These are phyloP conservation scores for Hypomecis punctinalis DNA, from an alignment of 2,888 invertebrate genomes.

Conservation along the genomic window DNA sequence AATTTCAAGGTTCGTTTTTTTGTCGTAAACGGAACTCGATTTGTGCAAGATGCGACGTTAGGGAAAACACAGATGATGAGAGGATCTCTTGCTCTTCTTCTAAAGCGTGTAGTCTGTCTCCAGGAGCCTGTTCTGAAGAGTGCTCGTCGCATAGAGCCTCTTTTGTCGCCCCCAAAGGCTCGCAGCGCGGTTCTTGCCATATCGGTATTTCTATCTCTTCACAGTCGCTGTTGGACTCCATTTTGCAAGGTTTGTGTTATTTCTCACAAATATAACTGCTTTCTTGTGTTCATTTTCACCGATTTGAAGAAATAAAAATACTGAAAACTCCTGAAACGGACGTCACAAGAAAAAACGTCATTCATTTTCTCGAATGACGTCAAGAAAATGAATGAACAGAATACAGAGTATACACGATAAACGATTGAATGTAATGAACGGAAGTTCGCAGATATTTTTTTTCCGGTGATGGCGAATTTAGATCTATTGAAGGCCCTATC, in stretches of 20 bases:
- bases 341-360: slow-evolving; percentile 22
- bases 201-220: slow-evolving; percentile 77
- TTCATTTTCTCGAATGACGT: slow-evolving; percentile 25
- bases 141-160: slow-evolving; percentile 78
- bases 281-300: slow-evolving; percentile 44
- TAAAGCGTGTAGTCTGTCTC: slow-evolving; percentile 87
- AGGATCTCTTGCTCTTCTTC: slow-evolving; percentile 98
- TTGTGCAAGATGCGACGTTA: slow-evolving; percentile 99
- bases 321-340: slow-evolving; percentile 22
- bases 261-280: slow-evolving; percentile 21
- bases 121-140: slow-evolving; percentile 60
- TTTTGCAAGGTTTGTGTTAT: slow-evolving; percentile 31
- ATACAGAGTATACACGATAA: not conserved
- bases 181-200: slow-evolving; percentile 90
- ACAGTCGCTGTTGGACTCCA: slow-evolving; percentile 59
- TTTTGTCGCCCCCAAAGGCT: slow-evolving; percentile 92
- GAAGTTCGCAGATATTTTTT: not conserved
- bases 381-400: slow-evolving; percentile 17
- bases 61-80: slow-evolving; percentile 96
- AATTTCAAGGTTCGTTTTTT: no score
- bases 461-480: not conserved
- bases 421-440: slow-evolving; percentile 6
- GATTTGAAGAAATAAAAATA: slow-evolving; percentile 39
- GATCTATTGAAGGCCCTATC: no score
- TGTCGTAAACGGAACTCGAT: slow-evolving; percentile 96